Percentiles rank a stretch among this genome's conserved stretches.
Conservation (phyloP, 2,797 vertebrate genomes). For the Hypotaenidia philippensis region DNA sequence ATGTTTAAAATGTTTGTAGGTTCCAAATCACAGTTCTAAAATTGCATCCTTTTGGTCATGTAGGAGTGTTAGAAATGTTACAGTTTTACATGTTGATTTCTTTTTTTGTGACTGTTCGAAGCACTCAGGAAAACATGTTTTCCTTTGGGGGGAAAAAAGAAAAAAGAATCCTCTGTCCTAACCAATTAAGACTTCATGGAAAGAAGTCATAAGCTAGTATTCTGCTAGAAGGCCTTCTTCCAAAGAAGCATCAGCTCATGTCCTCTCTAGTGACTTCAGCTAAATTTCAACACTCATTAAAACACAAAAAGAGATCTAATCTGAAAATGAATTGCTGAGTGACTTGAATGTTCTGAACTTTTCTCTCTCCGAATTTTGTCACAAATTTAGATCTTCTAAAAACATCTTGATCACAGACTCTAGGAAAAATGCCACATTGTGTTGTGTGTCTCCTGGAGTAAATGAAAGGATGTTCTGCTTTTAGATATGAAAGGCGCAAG, state of each 20-base stretch:
- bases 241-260: not conserved
- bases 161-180: constrained; percentile 6
- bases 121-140: constrained; percentile 16
- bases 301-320: constrained; percentile 26
- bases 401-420: not conserved
- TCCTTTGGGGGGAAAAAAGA: not conserved
- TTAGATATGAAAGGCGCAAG: not conserved
- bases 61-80: constrained; percentile 64
- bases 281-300: constrained; percentile 45
- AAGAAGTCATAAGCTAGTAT: not conserved
- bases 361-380: constrained; percentile 33
- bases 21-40: constrained; percentile 72
- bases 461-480: not conserved
- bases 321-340: constrained; percentile 15
- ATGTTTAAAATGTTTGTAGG: constrained; percentile 69
- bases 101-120: constrained; percentile 59
- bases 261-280: constrained; percentile 16
- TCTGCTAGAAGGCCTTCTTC: constrained; percentile 38
- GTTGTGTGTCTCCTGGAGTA: not conserved
- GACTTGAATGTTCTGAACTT: constrained; percentile 19
- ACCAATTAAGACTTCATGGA: constrained; percentile 42
- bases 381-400: constrained; percentile 29
- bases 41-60: constrained; percentile 70
- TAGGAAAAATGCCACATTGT: not conserved
- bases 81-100: constrained; percentile 40